phyloP scores from a whole-genome alignment of 1,140 invertebrate genomes.

The Diprion similis region DNA sequence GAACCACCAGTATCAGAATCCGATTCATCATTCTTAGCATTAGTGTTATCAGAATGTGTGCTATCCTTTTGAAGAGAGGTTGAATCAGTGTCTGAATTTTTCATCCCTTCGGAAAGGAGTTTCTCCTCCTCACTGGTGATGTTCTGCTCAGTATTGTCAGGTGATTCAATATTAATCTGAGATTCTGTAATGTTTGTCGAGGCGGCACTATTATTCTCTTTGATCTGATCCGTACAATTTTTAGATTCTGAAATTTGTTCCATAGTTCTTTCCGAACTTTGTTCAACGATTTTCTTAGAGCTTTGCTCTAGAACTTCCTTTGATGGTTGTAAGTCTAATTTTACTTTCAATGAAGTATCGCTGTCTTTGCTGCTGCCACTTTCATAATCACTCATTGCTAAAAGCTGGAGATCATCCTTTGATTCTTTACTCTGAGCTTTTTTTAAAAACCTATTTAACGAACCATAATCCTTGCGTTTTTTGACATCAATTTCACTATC shows the following conservation, averaged over 20 bases:
- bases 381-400: not conserved
- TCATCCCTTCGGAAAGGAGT: not conserved
- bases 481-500: slow-evolving; percentile 29
- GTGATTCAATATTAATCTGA: no score
- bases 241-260: slow-evolving; percentile 48
- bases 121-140: no score
- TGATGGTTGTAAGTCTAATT: not conserved
- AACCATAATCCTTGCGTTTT: slow-evolving; percentile 33
- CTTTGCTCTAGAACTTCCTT: slow-evolving; percentile 41
- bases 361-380: not conserved
- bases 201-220: no score
- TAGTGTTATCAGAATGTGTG: slow-evolving; percentile 8
- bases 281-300: slow-evolving; percentile 63
- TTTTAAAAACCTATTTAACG: slow-evolving; percentile 46
- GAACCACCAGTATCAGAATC: slow-evolving; percentile 28
- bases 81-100: slow-evolving; percentile 18
- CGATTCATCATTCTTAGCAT: not conserved
- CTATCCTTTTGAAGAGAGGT: not conserved
- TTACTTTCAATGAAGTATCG: not conserved
- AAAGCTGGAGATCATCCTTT: slow-evolving; percentile 19
- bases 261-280: slow-evolving; percentile 60
- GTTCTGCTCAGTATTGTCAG: no score
- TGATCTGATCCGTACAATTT: not conserved
- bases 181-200: no score
- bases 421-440: slow-evolving; percentile 32